Percentiles rank a stretch among this genome's conserved stretches.
These are phyloP conservation scores for Furcifer pardalis DNA, from an alignment of 2,797 vertebrate species.

Conservation along the genomic window DNA sequence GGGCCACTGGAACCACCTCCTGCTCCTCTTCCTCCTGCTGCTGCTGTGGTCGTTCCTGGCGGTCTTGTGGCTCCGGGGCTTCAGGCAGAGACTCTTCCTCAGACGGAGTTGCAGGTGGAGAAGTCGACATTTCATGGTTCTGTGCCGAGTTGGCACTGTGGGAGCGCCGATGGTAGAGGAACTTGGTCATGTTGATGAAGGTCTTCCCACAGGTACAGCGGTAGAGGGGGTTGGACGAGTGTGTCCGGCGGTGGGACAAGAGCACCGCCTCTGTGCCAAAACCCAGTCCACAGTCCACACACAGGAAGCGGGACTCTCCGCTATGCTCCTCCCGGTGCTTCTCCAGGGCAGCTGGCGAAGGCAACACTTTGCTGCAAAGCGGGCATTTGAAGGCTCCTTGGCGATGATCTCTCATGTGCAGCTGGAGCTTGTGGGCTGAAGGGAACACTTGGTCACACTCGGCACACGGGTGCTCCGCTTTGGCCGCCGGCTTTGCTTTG, in stretches of 20 bases:
- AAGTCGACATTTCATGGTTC: neutral
- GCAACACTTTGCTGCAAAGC: constrained; percentile 63
- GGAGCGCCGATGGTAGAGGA: constrained; percentile 87
- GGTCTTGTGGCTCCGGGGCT: constrained; percentile 41
- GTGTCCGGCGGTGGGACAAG: constrained; percentile 80
- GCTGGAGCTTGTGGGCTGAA: constrained; percentile 55
- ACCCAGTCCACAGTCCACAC: constrained; percentile 83
- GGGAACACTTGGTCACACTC: constrained; percentile 63
- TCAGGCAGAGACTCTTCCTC: constrained; percentile 22
- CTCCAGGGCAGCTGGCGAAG: constrained; percentile 53
- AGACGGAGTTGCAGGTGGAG: constrained; percentile 25
- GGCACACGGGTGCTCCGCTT: constrained; percentile 58
- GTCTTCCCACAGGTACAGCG: constrained; percentile 81
- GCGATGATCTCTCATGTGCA: constrained; percentile 64
- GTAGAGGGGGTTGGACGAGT: constrained; percentile 82
- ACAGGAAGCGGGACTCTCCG: constrained; percentile 80
- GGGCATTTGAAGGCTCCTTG: constrained; percentile 70
- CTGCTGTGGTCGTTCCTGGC: constrained; percentile 18
- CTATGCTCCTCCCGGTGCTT: constrained; percentile 70
- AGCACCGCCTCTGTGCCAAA: constrained; percentile 78
- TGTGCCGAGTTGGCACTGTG: constrained; percentile 63
- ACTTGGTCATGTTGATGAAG: constrained; percentile 92
- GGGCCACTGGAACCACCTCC: constrained; percentile 30
- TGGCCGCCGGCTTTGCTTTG: constrained; percentile 20
- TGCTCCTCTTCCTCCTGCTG: constrained; percentile 47